phyloP scores from a whole-genome alignment of 2,888 invertebrate species.

The Ceriagrion tenellum region DNA sequence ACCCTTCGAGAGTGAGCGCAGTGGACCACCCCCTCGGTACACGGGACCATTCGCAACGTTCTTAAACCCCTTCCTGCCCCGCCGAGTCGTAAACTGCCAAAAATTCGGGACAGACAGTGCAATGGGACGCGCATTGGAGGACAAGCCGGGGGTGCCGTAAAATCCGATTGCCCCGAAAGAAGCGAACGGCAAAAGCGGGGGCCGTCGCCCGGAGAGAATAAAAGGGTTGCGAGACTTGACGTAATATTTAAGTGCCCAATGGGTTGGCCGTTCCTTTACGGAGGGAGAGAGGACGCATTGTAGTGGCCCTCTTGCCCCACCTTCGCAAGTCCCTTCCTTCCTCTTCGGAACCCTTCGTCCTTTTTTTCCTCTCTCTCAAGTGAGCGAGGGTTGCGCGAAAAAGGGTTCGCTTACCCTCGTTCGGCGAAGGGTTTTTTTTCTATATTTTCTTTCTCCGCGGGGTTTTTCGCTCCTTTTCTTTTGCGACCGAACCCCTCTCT shows the following conservation, averaged over 20 bases:
- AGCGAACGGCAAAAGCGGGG: neutral
- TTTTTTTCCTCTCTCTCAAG: neutral
- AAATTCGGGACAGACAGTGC: neutral
- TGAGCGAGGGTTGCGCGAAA: neutral
- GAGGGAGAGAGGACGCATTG: neutral
- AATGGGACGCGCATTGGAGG: neutral
- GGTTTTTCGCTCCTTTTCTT: neutral
- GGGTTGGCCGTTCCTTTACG: neutral
- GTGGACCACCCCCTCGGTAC: neutral
- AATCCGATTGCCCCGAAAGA: conserved; percentile 5
- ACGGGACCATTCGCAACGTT: conserved; percentile 8
- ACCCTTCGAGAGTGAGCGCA: neutral
- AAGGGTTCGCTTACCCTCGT: neutral
- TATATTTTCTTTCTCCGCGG: neutral
- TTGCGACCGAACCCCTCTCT: neutral
- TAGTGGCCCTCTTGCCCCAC: neutral
- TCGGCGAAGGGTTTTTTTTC: conserved; percentile 5
- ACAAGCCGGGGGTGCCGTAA: neutral
- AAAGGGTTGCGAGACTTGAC: conserved; percentile 36
- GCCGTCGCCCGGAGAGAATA: neutral
- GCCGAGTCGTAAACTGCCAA: neutral
- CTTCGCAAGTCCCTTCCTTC: neutral
- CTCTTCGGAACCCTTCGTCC: neutral
- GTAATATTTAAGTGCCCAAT: conserved; percentile 36
- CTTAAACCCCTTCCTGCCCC: neutral